These are phyloP conservation scores for Macrobrachium nipponense DNA, from an alignment of 1,140 invertebrate genomes.

Conservation along the genomic window DNA sequence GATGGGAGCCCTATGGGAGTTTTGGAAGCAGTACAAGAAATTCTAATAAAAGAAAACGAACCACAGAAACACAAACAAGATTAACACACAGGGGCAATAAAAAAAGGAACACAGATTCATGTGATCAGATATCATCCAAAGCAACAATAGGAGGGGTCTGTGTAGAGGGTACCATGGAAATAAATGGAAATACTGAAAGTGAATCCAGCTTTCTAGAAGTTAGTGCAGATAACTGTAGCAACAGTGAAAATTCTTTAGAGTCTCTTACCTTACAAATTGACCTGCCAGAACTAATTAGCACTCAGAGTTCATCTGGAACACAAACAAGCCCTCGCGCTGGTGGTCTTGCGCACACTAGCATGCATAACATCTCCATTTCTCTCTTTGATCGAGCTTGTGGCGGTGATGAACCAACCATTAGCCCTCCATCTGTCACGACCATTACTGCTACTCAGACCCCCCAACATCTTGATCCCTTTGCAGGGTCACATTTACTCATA, in stretches of 20 bases:
- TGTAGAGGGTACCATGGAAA: background rate
- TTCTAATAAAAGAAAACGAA: slow-evolving; percentile 36
- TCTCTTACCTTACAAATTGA: slow-evolving; percentile 43
- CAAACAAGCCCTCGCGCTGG: slow-evolving; percentile 57
- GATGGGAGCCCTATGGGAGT: background rate
- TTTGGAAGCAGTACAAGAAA: background rate
- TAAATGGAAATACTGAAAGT: slow-evolving; percentile 26
- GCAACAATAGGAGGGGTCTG: background rate
- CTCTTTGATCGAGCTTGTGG: slow-evolving; percentile 56
- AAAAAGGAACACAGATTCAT: slow-evolving; percentile 24
- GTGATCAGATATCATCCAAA: background rate
- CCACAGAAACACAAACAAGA: slow-evolving; percentile 52
- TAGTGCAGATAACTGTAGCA: slow-evolving; percentile 29
- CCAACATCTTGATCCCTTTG: slow-evolving; percentile 49
- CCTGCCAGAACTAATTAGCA: slow-evolving; percentile 43
- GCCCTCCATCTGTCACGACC: slow-evolving; percentile 28
- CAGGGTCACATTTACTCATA: slow-evolving; percentile 34
- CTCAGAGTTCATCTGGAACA: slow-evolving; percentile 54
- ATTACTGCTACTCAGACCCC: slow-evolving; percentile 48
- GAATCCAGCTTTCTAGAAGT: slow-evolving; percentile 14
- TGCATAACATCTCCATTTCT: slow-evolving; percentile 44
- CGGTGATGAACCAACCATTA: slow-evolving; percentile 47
- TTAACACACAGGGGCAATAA: slow-evolving; percentile 51
- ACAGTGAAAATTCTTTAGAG: slow-evolving; percentile 35
- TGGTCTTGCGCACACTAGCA: slow-evolving; percentile 27